Conservation (phyloP, 2,888 invertebrate species). For the Pediacus dermestoides region DNA sequence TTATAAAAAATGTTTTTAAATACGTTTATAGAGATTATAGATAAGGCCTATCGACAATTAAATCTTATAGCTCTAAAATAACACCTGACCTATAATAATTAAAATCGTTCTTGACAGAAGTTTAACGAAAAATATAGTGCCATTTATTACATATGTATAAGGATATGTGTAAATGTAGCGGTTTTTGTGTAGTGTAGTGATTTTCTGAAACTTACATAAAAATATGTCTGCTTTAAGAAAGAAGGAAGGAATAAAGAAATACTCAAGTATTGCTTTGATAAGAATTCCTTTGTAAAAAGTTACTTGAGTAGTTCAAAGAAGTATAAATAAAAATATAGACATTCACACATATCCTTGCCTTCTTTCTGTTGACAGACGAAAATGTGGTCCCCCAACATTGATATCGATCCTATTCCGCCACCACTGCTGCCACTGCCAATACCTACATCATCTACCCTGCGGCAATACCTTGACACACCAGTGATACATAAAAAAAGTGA, state of each 20-base stretch:
- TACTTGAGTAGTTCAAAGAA: too few species aligned
- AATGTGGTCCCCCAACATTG: constrained; percentile 52
- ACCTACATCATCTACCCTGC: constrained; percentile 26
- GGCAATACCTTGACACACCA: constrained; percentile 31
- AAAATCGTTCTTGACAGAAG: too few species aligned
- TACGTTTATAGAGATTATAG: too few species aligned
- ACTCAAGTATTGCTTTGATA: background rate
- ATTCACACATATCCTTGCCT: constrained; percentile 57
- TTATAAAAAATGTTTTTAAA: too few species aligned
- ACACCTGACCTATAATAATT: too few species aligned
- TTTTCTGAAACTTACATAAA: constrained; percentile 6
- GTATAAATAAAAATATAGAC: constrained; percentile 7
- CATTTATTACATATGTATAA: constrained; percentile 17
- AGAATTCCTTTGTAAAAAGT: too few species aligned
- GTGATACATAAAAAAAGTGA: background rate
- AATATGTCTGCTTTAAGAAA: constrained; percentile 35
- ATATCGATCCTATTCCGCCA: constrained; percentile 44
- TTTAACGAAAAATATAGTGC: too few species aligned
- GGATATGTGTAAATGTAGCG: constrained; percentile 38
- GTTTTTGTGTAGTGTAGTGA: constrained; percentile 13
- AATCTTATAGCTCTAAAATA: too few species aligned
- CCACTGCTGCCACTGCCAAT: constrained; percentile 32
- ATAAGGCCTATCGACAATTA: too few species aligned
- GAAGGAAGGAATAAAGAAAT: constrained; percentile 40
- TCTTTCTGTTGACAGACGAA: constrained; percentile 64